Evolutionary conservation across 2,797 vertebrate species (phyloP).

Genomic region (Pogoniulus pusillus): DNA sequence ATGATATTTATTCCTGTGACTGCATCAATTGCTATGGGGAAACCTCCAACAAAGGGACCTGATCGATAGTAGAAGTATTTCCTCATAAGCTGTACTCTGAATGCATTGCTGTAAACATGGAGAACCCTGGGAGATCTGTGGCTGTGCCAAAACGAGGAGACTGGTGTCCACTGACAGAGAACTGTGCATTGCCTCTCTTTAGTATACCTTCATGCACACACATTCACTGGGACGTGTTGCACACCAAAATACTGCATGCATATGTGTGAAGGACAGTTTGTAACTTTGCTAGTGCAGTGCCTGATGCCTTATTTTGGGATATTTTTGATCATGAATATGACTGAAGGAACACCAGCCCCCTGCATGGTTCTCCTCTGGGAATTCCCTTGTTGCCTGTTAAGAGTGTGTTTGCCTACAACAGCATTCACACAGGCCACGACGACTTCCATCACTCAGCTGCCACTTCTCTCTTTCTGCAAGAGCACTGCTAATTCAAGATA

Average conservation of each 20-base stretch:
- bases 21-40: no score
- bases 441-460: not conserved
- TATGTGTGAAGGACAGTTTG: not conserved
- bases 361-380: not conserved
- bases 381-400: not conserved
- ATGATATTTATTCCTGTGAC: no score
- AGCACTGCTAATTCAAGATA: not conserved
- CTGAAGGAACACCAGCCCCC: not conserved
- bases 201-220: not conserved
- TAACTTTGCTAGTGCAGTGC: not conserved
- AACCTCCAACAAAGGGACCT: no score
- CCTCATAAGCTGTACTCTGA: not conserved
- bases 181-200: not conserved
- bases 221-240: not conserved
- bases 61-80: no score
- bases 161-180: not conserved
- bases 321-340: not conserved
- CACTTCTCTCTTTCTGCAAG: not conserved
- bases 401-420: not conserved
- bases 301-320: not conserved
- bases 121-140: not conserved
- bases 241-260: not conserved
- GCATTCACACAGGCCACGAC: not conserved
- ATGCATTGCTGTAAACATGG: not conserved
- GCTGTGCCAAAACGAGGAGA: not conserved